These are phyloP conservation scores for Xestoiulus laeticollis DNA, from an alignment of 2,888 invertebrate species.

Conservation along the genomic window DNA sequence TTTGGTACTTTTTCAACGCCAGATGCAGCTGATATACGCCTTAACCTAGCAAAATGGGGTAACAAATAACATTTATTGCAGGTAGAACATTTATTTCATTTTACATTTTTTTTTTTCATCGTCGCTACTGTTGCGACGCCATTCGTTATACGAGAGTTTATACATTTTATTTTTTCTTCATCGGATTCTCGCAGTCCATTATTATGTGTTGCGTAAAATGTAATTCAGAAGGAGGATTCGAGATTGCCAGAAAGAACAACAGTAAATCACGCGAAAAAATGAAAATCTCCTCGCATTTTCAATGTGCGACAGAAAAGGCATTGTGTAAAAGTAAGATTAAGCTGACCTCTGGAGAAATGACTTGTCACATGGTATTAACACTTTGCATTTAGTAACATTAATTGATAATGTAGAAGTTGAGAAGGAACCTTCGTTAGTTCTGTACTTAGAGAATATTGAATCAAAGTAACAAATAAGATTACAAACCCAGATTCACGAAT, in stretches of 20 bases:
- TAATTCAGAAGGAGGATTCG: neutral
- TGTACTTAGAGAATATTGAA: too few relatives aligned
- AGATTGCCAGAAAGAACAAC: constrained; percentile 1
- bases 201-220: neutral
- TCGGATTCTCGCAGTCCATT: constrained; percentile 9
- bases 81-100: neutral
- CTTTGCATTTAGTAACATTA: too few relatives aligned
- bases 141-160: neutral
- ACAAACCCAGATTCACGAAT: too few relatives aligned
- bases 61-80: neutral
- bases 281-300: neutral
- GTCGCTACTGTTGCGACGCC: neutral
- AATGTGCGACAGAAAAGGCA: neutral
- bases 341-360: too few relatives aligned
- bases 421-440: too few relatives aligned
- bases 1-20: neutral
- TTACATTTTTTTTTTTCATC: neutral
- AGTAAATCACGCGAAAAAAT: neutral
- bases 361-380: too few relatives aligned
- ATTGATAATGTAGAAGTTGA: too few relatives aligned
- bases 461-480: too few relatives aligned
- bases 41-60: neutral
- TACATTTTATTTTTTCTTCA: neutral
- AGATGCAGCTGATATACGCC: neutral
- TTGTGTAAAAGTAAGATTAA: neutral